Conservation (phyloP, 2,113 vertebrate genomes). For the Terrapene triunguis region DNA sequence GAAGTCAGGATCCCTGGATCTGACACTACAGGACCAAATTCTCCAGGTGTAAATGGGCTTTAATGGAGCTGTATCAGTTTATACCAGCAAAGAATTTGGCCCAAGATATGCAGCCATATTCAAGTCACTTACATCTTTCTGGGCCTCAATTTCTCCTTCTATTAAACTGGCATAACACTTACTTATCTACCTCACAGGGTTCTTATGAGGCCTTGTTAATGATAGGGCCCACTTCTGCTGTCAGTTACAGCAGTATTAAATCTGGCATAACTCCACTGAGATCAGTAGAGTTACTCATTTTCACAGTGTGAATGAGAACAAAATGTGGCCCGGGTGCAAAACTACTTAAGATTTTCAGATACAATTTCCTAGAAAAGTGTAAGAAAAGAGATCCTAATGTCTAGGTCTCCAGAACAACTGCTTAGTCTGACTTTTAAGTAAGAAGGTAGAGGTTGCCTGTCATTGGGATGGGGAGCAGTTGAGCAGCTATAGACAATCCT, state of each 20-base stretch:
- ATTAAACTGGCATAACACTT: not conserved
- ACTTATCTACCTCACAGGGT: not conserved
- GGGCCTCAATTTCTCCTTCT: rapidly evolving
- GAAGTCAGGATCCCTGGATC: not conserved
- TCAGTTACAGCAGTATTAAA: not conserved
- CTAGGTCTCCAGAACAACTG: not conserved
- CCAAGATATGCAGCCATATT: not conserved
- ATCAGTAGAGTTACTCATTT: not conserved
- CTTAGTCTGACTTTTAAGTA: not conserved
- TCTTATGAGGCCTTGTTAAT: not conserved
- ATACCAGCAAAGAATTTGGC: not conserved
- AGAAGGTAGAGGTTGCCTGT: not conserved
- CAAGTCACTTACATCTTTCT: not conserved
- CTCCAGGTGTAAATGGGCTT: not conserved
- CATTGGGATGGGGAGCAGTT: not conserved
- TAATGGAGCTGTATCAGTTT: not conserved
- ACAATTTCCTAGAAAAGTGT: not conserved
- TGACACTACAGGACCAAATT: not conserved
- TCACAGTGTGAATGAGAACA: not conserved
- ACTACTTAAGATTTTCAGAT: not conserved
- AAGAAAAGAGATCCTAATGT: not conserved
- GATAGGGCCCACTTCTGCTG: not conserved
- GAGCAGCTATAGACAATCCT: not conserved
- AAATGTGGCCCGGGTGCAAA: not conserved
- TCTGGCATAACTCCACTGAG: not conserved